These are phyloP conservation scores for Heliconius himera DNA, from an alignment of 1,140 invertebrate species.

Conservation along the genomic window DNA sequence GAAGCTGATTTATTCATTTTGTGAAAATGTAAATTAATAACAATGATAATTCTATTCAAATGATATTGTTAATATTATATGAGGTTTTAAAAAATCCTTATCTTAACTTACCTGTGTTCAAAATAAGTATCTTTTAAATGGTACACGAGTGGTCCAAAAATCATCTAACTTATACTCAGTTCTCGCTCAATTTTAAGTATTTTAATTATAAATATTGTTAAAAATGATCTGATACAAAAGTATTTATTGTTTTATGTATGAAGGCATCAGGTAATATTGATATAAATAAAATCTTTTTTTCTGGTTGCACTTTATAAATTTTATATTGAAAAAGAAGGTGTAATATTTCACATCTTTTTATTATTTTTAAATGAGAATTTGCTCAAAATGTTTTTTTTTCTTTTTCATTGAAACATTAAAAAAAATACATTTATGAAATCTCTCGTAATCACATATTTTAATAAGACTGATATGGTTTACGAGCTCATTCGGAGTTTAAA, in stretches of 20 bases:
- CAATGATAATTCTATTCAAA: neutral
- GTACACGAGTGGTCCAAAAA: slow-evolving; percentile 4
- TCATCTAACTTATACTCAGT: slow-evolving; percentile 1
- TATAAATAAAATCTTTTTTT: neutral
- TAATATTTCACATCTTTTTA: neutral
- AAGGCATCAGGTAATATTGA: neutral
- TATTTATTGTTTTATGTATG: neutral
- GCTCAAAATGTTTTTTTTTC: neutral
- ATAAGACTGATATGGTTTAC: slow-evolving; percentile 26
- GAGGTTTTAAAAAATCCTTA: neutral
- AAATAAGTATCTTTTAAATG: neutral
- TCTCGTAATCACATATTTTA: neutral
- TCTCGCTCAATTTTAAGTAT: neutral
- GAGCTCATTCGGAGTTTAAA: slow-evolving; percentile 17
- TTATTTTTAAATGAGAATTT: neutral
- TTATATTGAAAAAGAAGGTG: neutral
- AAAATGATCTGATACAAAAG: neutral
- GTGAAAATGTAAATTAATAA: neutral
- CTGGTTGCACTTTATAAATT: neutral
- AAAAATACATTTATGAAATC: neutral
- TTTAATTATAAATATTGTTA: neutral
- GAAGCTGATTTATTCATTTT: too few relatives aligned
- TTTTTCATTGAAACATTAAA: neutral
- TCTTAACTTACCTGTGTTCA: neutral
- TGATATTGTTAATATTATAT: neutral